Evolutionary conservation across 2,888 invertebrate genomes (phyloP), one percentile per base, ranked within the genome.

Genomic region (Marasmarcha lunaedactyla): DNA sequence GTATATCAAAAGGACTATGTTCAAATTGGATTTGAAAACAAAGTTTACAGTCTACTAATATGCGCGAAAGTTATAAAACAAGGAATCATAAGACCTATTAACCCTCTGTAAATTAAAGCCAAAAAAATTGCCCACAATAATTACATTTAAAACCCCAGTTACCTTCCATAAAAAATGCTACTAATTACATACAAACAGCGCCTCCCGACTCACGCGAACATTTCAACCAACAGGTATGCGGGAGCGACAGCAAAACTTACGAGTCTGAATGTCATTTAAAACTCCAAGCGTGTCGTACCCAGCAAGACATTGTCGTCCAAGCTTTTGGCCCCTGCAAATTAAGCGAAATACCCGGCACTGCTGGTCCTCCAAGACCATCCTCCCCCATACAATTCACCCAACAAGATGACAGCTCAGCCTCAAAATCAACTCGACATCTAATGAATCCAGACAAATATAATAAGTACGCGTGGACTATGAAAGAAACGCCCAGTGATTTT

Each of bases 251-350:
- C 39, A 90, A 90, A 72, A 92, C 92, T 43, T 93, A 93, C 69
- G 86, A 91, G 52, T 94, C 93, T 48, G 92, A 93, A 62, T 96
- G 95, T 64, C 89, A 90, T 59, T 85, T 95, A 46, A 87, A 90
- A 53, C 87, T 91, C 59, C 90, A 93, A 70, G 91, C 94, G 39
- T 96, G 96, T 74, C 88, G 90, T 55, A 84, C 89, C 57, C 93
- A 94, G 77, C 89, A 89, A 54, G 90, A 92, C 57, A 89, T 94
- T 48, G 89, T 90, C 15, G 87, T 93, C 3, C 89, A 90, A 69
- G 90, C 90, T 1, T 90, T 91, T 52, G 91, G 91, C 35, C 88
- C 89, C 43, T 92, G 91, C 70, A 88, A 89, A 81, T 85, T 90
- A 51, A 87, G 89, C 45, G 87, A 89, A 58, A 73, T 87, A 46